Percentiles rank a stretch among this genome's conserved stretches.
Conservation (phyloP, 92 coral and sea anemone species). For the Palythoa grandiflora region DNA sequence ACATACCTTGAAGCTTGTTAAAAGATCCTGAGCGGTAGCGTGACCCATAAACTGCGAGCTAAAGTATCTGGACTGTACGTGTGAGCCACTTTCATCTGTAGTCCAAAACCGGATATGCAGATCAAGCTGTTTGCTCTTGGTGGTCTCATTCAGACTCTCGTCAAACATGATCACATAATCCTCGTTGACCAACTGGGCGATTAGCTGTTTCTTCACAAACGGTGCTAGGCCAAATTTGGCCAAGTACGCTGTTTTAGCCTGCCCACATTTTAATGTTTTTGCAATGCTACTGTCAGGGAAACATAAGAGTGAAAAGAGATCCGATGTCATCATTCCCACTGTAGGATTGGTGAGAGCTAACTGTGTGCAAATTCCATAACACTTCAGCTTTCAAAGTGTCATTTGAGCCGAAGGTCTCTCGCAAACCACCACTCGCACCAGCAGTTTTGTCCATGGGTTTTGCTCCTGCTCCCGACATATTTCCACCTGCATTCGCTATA, state of each 20-base stretch:
- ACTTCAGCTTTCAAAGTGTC: slow-evolving; percentile 3
- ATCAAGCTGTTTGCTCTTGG: slow-evolving; percentile 45
- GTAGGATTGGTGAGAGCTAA: slow-evolving; percentile 20
- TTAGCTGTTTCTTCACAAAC: slow-evolving; percentile 24
- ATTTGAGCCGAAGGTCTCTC: slow-evolving; percentile 9
- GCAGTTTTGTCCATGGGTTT: slow-evolving; percentile 30
- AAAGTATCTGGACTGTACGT: slow-evolving; percentile 39
- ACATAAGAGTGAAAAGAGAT: slow-evolving; percentile 15
- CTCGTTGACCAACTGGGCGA: slow-evolving; percentile 18
- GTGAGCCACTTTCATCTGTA: slow-evolving; percentile 26
- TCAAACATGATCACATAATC: slow-evolving; percentile 47
- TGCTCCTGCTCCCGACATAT: slow-evolving; percentile 31
- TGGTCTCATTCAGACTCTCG: slow-evolving; percentile 32
- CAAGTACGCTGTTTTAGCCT: slow-evolving; percentile 17
- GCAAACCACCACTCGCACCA: slow-evolving; percentile 9
- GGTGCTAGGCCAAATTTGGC: slow-evolving; percentile 28
- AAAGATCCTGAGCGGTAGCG: slow-evolving; percentile 47
- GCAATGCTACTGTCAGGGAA: slow-evolving; percentile 27
- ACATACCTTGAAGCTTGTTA: slow-evolving; percentile 31
- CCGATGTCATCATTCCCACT: slow-evolving; percentile 19
- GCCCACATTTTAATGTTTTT: slow-evolving; percentile 13
- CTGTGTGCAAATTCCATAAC: slow-evolving; percentile 1
- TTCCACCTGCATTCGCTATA: slow-evolving; percentile 16
- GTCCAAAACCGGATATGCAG: slow-evolving; percentile 40
- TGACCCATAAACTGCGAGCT: slow-evolving; percentile 48